A percentile compares a stretch with the other conserved stretches of the same genome.
phyloP scores from a whole-genome alignment of 2,113 vertebrate species.

The Conger conger region DNA sequence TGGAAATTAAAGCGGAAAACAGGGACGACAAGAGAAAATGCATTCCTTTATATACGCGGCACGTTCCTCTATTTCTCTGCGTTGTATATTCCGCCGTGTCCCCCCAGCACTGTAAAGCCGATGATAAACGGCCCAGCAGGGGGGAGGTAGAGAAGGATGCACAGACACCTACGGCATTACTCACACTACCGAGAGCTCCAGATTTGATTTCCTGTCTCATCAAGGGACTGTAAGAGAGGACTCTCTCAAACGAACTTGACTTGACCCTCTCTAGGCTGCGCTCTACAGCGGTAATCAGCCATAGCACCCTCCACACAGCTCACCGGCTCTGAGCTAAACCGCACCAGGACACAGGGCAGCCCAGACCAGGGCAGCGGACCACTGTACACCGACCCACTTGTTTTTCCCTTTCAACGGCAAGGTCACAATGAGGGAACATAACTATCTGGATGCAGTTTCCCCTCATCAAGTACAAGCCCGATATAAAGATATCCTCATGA shows the following conservation, averaged over 20 bases:
- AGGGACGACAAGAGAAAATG: not conserved
- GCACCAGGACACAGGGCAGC: not conserved
- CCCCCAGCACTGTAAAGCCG: not conserved
- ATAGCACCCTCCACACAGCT: not conserved
- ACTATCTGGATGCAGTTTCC: not conserved
- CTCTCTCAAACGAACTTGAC: constrained; percentile 30
- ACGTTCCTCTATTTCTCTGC: not conserved
- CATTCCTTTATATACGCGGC: not conserved
- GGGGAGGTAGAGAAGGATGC: not conserved
- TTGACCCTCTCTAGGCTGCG: constrained; percentile 4
- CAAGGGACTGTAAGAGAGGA: constrained; percentile 16
- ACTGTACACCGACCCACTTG: not conserved
- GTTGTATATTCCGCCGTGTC: not conserved
- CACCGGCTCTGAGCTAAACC: not conserved
- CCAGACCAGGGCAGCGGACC: not conserved
- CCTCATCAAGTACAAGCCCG: not conserved
- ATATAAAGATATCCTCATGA: not conserved
- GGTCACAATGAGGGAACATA: not conserved
- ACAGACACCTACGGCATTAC: constrained; percentile 28
- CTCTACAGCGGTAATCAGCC: constrained; percentile 4
- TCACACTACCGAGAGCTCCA: constrained; percentile 18
- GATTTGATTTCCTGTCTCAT: constrained; percentile 31
- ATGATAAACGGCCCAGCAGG: not conserved
- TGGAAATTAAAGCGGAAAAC: not conserved
- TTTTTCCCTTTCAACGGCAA: not conserved